Evolutionary conservation across 2,888 invertebrate species (phyloP).

Genomic region (Empis livida): DNA sequence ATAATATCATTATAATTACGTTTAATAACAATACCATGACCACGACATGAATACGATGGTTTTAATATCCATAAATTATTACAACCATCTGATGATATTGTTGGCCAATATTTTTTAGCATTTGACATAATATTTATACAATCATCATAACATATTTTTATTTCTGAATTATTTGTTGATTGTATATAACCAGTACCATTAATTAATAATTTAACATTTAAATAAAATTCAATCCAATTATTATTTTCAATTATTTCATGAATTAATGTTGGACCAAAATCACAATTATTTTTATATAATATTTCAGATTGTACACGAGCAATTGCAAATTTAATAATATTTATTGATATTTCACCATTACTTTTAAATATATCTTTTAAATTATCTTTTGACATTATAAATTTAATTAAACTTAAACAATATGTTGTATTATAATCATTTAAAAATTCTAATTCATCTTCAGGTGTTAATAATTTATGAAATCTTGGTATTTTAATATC

Average conservation of each 20-base stretch:
- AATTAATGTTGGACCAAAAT: not conserved
- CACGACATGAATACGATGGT: constrained; percentile 57
- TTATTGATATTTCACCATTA: constrained; percentile 41
- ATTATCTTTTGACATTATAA: no score
- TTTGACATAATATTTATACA: not conserved
- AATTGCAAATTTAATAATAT: constrained; percentile 54
- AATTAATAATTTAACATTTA: not conserved
- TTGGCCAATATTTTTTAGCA: constrained; percentile 44
- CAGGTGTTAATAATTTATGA: constrained; percentile 22
- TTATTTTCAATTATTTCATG: not conserved
- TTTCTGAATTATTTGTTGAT: not conserved
- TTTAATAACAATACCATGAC: constrained; percentile 21
- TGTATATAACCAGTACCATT: not conserved
- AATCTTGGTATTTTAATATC: constrained; percentile 57
- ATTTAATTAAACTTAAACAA: constrained; percentile 52
- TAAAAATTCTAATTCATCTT: constrained; percentile 25
- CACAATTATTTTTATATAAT: not conserved
- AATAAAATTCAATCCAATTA: not conserved
- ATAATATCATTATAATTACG: not conserved
- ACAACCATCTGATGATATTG: constrained; percentile 54
- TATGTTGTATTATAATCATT: constrained; percentile 65
- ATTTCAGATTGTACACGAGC: constrained; percentile 45
- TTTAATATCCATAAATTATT: constrained; percentile 78
- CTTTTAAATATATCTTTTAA: no score
- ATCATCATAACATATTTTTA: not conserved